Base-by-base conservation (phyloP, 64 coral and sea anemone species). In the Stylophora pistillata region DNA sequence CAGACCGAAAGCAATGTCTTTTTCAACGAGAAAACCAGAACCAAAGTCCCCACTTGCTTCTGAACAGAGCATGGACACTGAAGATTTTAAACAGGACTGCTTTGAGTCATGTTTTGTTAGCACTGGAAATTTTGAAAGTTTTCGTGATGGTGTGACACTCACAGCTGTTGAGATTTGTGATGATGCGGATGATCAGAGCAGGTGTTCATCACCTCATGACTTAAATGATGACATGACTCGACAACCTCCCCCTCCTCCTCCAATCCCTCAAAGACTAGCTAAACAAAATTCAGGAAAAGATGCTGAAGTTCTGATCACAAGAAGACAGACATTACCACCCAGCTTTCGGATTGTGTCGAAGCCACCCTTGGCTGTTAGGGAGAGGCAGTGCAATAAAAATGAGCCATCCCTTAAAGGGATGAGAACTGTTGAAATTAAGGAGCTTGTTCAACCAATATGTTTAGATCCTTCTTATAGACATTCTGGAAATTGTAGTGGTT, bases 281-380 rank as follows among this genome's bases (percentile, higher is more conserved):
- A 68, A 84, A 25, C 62, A 27, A 23, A 56, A n/a, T 47, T 21
- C 60, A 41, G 57, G 30, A 69, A 84, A 15, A 6, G 15, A 1
- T 52, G 27, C 26, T 30, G 30, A 14, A 9, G 5, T 15, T 30
- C 55, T n/a, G n/a, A n/a, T 47, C 37, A 3, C 37, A 47, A 47
- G 37, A 47, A 7, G 3, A 1, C 7, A 47, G 3, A 47, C 37
- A 47, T 47, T 47, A 47, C 37, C 32, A 68, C 62, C 60, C 60
- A 84, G 80, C 61, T 84, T 84, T n/a, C 80, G 69, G 32, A 84
- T 84, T 84, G 80, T 70, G 66, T 47, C 37, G n/a, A 32, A 65
- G 37, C 80, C 66, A 15, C 32, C 80, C 60, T 31, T 34, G 58
- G 4, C 13, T 84, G 6, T 47, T 15, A 17, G 18, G 53, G 52